Percentiles rank a stretch among this genome's conserved stretches.
Conservation (phyloP, 2,797 vertebrate species). For the Betta splendens region DNA sequence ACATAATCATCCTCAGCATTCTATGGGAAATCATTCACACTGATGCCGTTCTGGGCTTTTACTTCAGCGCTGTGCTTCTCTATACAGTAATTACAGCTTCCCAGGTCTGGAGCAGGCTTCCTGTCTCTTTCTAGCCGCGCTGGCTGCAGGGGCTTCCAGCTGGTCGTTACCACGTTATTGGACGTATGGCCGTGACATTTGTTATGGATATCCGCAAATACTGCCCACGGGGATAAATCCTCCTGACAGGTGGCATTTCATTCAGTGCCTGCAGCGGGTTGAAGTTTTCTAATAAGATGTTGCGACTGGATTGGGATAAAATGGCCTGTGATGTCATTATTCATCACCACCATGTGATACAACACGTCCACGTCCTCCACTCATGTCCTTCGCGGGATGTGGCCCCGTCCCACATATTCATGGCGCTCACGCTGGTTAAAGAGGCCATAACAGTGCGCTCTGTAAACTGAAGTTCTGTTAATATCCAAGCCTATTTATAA, state of each 20-base stretch:
- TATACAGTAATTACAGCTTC: no score
- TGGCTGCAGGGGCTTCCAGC: no score
- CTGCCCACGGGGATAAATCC: background rate
- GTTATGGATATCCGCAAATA: background rate
- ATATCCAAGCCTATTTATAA: constrained; percentile 60
- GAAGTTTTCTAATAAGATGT: no score
- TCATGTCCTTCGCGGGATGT: constrained; percentile 7
- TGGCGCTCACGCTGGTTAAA: constrained; percentile 48
- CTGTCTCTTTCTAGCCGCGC: no score
- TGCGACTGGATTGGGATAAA: no score
- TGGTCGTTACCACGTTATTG: background rate
- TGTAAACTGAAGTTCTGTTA: constrained; percentile 55
- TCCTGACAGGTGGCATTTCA: background rate
- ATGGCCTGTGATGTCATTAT: no score
- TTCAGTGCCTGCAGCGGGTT: background rate
- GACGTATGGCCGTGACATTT: background rate
- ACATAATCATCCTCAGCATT: background rate
- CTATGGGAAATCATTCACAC: no score
- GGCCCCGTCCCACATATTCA: constrained; percentile 50
- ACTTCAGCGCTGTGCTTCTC: no score
- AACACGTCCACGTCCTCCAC: background rate
- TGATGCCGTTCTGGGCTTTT: background rate
- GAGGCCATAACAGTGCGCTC: constrained; percentile 48
- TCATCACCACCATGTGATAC: no score
- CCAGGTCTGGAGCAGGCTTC: no score